Evolutionary conservation across 2,113 vertebrate species (phyloP).

Genomic region (Oenanthe oenanthe): DNA sequence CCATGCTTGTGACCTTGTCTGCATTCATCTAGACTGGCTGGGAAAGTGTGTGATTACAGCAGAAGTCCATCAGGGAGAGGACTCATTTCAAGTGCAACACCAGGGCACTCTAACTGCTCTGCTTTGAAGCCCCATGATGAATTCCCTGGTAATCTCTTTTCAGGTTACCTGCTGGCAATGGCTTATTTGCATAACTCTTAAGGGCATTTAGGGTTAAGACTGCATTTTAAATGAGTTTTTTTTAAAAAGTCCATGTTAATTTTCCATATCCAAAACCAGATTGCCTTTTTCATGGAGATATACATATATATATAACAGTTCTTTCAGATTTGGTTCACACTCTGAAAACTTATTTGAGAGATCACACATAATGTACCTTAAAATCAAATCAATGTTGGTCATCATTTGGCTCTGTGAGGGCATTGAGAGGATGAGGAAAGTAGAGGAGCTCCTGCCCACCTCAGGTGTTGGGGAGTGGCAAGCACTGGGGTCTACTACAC

Average conservation of each 20-base stretch:
- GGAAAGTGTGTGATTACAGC: background rate
- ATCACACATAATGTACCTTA: background rate
- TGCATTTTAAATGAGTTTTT: background rate
- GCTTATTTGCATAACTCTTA: background rate
- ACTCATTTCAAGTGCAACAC: background rate
- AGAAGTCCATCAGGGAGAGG: background rate
- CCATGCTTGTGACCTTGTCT: background rate
- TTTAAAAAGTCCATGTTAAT: background rate
- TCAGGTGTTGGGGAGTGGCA: background rate
- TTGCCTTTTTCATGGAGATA: background rate
- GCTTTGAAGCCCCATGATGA: background rate
- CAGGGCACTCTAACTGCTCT: fast-evolving
- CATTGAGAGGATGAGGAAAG: background rate
- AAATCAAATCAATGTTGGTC: background rate
- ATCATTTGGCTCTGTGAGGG: background rate
- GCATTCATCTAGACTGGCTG: background rate
- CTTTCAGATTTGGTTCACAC: background rate
- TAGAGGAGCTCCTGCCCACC: background rate
- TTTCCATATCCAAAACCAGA: background rate
- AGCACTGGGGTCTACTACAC: background rate
- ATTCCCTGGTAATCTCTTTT: background rate
- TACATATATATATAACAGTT: background rate
- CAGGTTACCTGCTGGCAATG: background rate
- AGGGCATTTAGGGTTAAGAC: background rate
- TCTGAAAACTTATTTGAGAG: background rate